These are phyloP conservation scores for Megaceryle alcyon DNA, from an alignment of 2,797 vertebrate genomes.

Conservation along the genomic window DNA sequence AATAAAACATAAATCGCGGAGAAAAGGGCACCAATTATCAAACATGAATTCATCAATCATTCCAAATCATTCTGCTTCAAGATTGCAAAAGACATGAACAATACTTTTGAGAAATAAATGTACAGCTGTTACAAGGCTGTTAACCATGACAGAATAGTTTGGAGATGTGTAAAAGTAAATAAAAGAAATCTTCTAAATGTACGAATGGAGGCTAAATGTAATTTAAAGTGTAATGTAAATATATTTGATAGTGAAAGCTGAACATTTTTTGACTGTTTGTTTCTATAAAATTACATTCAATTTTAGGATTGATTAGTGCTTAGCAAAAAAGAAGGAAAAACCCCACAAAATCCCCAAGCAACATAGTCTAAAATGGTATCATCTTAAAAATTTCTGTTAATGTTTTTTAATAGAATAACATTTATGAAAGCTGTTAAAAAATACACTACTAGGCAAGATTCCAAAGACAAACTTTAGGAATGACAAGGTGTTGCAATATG, in stretches of 20 bases:
- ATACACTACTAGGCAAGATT: neutral
- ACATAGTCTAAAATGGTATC: neutral
- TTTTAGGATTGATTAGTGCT: neutral
- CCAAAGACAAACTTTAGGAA: neutral
- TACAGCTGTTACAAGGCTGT: neutral
- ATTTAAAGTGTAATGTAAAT: neutral
- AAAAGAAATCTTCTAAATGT: neutral
- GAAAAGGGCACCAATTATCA: neutral
- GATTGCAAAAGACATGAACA: neutral
- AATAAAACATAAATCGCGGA: neutral
- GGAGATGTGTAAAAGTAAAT: neutral
- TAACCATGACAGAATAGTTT: neutral
- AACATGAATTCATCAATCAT: fast-evolving
- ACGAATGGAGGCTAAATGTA: neutral
- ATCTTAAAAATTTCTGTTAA: neutral
- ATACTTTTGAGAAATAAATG: neutral
- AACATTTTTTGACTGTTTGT: neutral
- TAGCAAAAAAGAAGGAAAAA: neutral
- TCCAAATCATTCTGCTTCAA: neutral
- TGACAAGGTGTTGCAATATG: neutral
- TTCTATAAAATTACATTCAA: neutral
- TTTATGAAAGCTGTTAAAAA: neutral
- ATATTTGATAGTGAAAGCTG: neutral
- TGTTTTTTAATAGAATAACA: neutral
- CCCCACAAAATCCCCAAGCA: fast-evolving